Evolutionary conservation across 2,888 invertebrate species (phyloP).

Genomic region (Meghimatium bilineatum): DNA sequence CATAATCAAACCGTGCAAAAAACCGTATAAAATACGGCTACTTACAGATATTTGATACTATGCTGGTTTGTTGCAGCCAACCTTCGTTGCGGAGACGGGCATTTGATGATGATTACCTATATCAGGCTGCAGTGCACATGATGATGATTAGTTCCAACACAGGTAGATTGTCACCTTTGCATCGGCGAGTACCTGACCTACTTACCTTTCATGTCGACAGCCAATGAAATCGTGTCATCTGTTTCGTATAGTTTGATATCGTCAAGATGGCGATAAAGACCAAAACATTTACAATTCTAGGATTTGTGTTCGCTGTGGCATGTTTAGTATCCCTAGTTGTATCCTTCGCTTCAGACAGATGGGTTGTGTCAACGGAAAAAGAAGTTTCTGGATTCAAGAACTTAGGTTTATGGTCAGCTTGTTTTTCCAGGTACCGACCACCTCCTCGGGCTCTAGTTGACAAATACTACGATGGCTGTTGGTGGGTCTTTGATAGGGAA

Average conservation of each 20-base stretch:
- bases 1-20: too few relatives aligned
- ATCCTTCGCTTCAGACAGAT: conserved; percentile 37
- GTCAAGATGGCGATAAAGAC: conserved; percentile 42
- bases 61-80: too few relatives aligned
- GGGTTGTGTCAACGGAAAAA: conserved; percentile 43
- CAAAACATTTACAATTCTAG: conserved; percentile 30
- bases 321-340: conserved; percentile 27
- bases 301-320: neutral
- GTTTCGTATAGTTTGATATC: neutral
- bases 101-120: too few relatives aligned
- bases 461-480: conserved; percentile 42
- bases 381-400: conserved; percentile 36
- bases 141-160: too few relatives aligned
- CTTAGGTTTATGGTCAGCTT: conserved; percentile 41
- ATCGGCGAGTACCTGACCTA: neutral
- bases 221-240: conserved; percentile 32
- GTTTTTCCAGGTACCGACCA: conserved; percentile 26
- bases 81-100: too few relatives aligned
- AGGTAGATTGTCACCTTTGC: neutral
- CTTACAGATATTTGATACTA: too few relatives aligned
- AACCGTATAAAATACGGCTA: too few relatives aligned
- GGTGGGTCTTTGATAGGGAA: conserved; percentile 46
- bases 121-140: too few relatives aligned
- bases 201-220: neutral
- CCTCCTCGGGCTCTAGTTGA: conserved; percentile 32